Percentiles rank a stretch among this genome's conserved stretches.
Conservation (phyloP, 2,113 vertebrate species). For the Polyodon spathula region DNA sequence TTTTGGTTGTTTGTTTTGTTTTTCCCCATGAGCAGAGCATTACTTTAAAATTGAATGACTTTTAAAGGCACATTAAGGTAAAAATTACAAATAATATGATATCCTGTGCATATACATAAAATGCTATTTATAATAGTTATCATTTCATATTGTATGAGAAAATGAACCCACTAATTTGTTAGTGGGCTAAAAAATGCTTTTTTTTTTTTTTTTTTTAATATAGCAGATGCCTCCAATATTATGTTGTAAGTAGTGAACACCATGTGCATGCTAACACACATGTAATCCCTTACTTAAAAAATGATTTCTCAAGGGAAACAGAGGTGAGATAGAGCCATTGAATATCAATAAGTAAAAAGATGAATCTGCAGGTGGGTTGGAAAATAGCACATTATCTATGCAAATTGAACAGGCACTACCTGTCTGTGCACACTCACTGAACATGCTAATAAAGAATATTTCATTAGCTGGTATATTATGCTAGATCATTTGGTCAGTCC, state of each 20-base stretch:
- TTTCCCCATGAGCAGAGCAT: too few relatives aligned
- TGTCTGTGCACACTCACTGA: conserved; percentile 2
- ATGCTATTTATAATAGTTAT: conserved; percentile 3
- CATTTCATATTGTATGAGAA: not conserved
- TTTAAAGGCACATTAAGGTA: too few relatives aligned
- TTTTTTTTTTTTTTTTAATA: conserved; percentile 16
- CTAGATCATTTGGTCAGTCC: not conserved
- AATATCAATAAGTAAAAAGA: conserved; percentile 13
- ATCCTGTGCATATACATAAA: not conserved
- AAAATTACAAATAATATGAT: too few relatives aligned
- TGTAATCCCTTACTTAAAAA: conserved; percentile 19
- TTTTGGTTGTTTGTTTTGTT: too few relatives aligned
- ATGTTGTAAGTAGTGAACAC: conserved; percentile 19
- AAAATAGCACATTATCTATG: not conserved
- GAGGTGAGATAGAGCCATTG: conserved; percentile 5
- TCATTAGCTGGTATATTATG: not conserved
- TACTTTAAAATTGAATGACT: too few relatives aligned
- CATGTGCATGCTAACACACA: conserved; percentile 21
- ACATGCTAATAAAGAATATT: not conserved
- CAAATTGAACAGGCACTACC: conserved; percentile 7
- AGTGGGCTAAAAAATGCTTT: not conserved
- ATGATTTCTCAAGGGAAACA: conserved; percentile 17
- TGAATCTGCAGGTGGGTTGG: conserved; percentile 1
- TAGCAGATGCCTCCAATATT: conserved; percentile 24
- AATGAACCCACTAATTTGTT: conserved; percentile 2